A percentile compares a stretch with the other conserved stretches of the same genome.
These are phyloP conservation scores for Semotilus atromaculatus DNA, from an alignment of 2,797 vertebrate species.

Conservation along the genomic window DNA sequence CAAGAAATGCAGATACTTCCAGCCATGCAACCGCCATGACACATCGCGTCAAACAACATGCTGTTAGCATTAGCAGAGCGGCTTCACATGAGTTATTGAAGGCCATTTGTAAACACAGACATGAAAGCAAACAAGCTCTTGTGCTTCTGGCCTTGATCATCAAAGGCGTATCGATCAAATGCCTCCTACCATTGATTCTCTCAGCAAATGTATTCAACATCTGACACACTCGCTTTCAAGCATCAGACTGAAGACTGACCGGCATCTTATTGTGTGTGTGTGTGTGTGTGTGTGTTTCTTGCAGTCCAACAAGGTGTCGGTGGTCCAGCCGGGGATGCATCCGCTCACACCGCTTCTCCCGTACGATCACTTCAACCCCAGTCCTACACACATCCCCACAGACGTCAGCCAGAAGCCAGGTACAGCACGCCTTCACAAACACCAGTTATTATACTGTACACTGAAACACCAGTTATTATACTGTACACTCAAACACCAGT, in stretches of 20 bases:
- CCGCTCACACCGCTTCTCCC: slow-evolving; percentile 93
- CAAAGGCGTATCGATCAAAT: slow-evolving; percentile 78
- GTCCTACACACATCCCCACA: slow-evolving; percentile 88
- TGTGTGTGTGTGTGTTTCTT: slow-evolving; percentile 53
- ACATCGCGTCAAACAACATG: slow-evolving; percentile 69
- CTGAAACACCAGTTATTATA: too few relatives aligned
- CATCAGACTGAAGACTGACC: slow-evolving; percentile 32
- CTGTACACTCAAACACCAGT: too few relatives aligned
- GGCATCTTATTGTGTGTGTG: slow-evolving; percentile 20
- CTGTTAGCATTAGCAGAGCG: slow-evolving; percentile 72
- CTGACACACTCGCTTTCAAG: slow-evolving; percentile 52
- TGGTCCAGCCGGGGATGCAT: slow-evolving; percentile 95
- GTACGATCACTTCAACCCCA: slow-evolving; percentile 94
- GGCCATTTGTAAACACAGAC: slow-evolving; percentile 79
- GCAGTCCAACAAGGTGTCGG: slow-evolving; percentile 96
- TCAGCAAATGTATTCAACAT: slow-evolving; percentile 54
- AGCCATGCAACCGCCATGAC: slow-evolving; percentile 63
- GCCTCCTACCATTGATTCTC: slow-evolving; percentile 44
- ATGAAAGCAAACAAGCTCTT: slow-evolving; percentile 76
- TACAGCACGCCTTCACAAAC: too few relatives aligned
- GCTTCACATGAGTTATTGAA: slow-evolving; percentile 74
- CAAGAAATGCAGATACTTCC: slow-evolving; percentile 58
- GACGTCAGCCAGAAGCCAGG: slow-evolving; percentile 94
- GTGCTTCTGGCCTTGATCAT: slow-evolving; percentile 76
- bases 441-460: too few relatives aligned